These are phyloP conservation scores for Isaurus tuberculatus DNA, from an alignment of 92 coral and sea anemone species.

Conservation along the genomic window DNA sequence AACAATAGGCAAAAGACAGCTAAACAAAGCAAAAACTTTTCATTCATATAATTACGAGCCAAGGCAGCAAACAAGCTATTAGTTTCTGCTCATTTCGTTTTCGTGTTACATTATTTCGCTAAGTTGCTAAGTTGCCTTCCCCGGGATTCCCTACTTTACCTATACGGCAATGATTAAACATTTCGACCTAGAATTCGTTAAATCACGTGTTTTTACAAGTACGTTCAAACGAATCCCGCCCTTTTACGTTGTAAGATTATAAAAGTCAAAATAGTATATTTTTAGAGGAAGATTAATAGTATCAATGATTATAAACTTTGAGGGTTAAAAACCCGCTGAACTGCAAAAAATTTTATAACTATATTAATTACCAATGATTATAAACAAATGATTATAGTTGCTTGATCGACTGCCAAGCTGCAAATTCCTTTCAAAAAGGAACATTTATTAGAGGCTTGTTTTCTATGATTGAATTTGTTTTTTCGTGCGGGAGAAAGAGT, in stretches of 20 bases:
- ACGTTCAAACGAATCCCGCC: constrained; percentile 44
- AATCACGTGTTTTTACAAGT: too few species aligned
- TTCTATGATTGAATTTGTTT: constrained; percentile 78
- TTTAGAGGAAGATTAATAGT: constrained; percentile 49
- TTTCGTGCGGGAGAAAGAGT: constrained; percentile 63
- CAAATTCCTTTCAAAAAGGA: constrained; percentile 92
- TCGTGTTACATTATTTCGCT: too few species aligned
- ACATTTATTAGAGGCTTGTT: constrained; percentile 62
- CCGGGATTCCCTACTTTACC: too few species aligned
- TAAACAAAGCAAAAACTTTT: too few species aligned
- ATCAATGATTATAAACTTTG: constrained; percentile 28
- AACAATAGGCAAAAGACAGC: too few species aligned
- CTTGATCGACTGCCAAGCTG: constrained; percentile 51
- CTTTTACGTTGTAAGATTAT: constrained; percentile 43
- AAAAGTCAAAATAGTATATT: constrained; percentile 41
- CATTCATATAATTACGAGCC: too few species aligned
- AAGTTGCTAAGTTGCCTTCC: too few species aligned
- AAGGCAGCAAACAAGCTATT: too few species aligned
- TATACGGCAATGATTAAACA: too few species aligned
- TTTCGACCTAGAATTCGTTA: too few species aligned
- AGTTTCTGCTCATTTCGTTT: too few species aligned
- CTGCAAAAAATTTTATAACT: constrained; percentile 58
- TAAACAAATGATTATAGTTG: constrained; percentile 28
- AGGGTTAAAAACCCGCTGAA: constrained; percentile 29
- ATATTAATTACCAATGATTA: constrained; percentile 40